Evolutionary conservation across 2,888 invertebrate species (phyloP).

Genomic region (Drosophila maculinotata): DNA sequence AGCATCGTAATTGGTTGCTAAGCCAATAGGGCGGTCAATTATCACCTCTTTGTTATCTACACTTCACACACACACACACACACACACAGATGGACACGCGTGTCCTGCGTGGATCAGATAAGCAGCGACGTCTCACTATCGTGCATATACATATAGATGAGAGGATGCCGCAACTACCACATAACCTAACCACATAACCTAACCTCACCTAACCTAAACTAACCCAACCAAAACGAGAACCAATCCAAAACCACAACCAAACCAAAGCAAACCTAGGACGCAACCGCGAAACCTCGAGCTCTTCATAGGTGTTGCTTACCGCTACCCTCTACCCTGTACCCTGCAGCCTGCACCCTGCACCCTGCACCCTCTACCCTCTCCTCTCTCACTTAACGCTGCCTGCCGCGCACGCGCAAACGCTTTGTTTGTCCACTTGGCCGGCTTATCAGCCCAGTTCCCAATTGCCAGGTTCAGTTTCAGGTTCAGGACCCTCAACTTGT

Average conservation of each 20-base stretch:
- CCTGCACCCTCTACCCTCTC: neutral
- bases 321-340: constrained; percentile 9
- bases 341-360: too few species aligned
- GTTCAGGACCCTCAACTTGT: constrained; percentile 58
- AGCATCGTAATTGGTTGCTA: constrained; percentile 75
- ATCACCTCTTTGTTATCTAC: constrained; percentile 81
- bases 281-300: constrained; percentile 45
- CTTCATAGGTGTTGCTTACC: constrained; percentile 42
- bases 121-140: constrained; percentile 46
- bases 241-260: constrained; percentile 33
- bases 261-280: constrained; percentile 42
- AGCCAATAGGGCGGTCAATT: constrained; percentile 78
- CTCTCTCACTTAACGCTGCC: neutral
- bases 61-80: constrained; percentile 31
- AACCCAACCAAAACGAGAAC: constrained; percentile 27
- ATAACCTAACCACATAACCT: constrained; percentile 37
- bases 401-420: constrained; percentile 48
- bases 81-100: constrained; percentile 30
- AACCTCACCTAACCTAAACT: constrained; percentile 36
- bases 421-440: constrained; percentile 61
- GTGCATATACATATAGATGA: constrained; percentile 70
- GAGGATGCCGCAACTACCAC: constrained; percentile 59
- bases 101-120: constrained; percentile 68
- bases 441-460: constrained; percentile 52
- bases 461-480: constrained; percentile 21